These are phyloP conservation scores for Montipora sp. DNA, from an alignment of 64 coral and sea anemone species.

Conservation along the genomic window DNA sequence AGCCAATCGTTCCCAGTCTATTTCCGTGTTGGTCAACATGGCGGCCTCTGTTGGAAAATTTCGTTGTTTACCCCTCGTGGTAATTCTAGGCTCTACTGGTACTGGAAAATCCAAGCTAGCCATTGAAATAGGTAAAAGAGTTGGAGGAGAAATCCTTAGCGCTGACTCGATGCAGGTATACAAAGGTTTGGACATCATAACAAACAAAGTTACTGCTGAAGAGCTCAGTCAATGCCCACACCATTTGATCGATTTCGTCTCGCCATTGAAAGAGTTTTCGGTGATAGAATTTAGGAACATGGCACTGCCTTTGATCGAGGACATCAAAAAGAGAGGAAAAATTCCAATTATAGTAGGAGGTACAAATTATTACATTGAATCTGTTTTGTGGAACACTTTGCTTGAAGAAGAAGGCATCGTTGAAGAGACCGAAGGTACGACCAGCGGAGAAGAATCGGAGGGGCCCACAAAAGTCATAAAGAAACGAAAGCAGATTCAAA, in stretches of 20 bases:
- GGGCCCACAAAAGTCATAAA: constrained; percentile 10
- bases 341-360: constrained; percentile 94
- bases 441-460: constrained; percentile 36
- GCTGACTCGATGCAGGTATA: constrained; percentile 99
- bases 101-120: constrained; percentile 99
- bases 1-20: background rate
- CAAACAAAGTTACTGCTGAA: constrained; percentile 89
- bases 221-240: constrained; percentile 76
- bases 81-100: constrained; percentile 93
- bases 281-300: constrained; percentile 92
- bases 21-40: constrained; percentile 73
- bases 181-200: constrained; percentile 91
- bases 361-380: constrained; percentile 99
- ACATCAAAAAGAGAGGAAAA: constrained; percentile 87
- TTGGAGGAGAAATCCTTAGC: constrained; percentile 95
- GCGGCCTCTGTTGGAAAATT: constrained; percentile 31
- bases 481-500: constrained; percentile 66
- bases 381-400: constrained; percentile 88
- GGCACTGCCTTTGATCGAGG: constrained; percentile 82
- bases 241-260: constrained; percentile 86
- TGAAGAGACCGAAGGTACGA: background rate
- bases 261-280: constrained; percentile 85
- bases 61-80: constrained; percentile 79
- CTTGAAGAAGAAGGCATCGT: constrained; percentile 38
- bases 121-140: constrained; percentile 91